These are phyloP conservation scores for Eledona agricola DNA, from an alignment of 2,888 invertebrate genomes.

Conservation along the genomic window DNA sequence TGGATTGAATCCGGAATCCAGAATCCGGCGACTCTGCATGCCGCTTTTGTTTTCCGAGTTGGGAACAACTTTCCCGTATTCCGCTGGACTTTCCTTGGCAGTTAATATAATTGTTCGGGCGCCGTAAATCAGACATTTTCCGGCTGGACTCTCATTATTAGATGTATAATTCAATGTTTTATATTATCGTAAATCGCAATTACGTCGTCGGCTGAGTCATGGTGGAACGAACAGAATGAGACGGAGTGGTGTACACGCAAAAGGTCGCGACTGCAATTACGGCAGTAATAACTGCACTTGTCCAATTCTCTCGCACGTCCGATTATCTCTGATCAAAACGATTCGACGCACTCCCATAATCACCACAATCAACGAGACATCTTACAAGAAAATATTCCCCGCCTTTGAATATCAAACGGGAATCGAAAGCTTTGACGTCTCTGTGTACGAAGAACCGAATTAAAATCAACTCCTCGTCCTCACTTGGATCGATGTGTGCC, in stretches of 20 bases:
- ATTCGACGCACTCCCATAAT: slow-evolving; percentile 2
- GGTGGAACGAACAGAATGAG: slow-evolving; percentile 20
- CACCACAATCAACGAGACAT: background rate
- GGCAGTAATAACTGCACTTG: background rate
- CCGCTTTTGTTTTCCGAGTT: slow-evolving; percentile 38
- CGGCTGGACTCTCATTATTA: background rate
- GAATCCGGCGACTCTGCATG: slow-evolving; percentile 42
- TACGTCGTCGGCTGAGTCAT: slow-evolving; percentile 43
- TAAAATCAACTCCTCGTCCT: slow-evolving; percentile 36
- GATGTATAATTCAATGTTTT: slow-evolving; percentile 35
- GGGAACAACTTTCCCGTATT: slow-evolving; percentile 41
- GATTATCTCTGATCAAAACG: slow-evolving; percentile 4
- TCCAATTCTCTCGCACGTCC: no score
- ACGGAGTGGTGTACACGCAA: slow-evolving; percentile 13
- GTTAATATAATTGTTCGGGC: no score
- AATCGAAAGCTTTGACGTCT: slow-evolving; percentile 41
- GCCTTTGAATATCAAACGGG: slow-evolving; percentile 39
- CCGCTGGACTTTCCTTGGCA: slow-evolving; percentile 29
- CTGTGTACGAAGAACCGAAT: slow-evolving; percentile 44
- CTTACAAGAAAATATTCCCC: slow-evolving; percentile 20
- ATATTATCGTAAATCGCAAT: slow-evolving; percentile 48
- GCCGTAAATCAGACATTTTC: no score
- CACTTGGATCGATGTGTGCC: slow-evolving; percentile 40
- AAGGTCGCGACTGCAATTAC: background rate
- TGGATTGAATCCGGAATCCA: slow-evolving; percentile 56